phyloP scores from a whole-genome alignment of 2,888 invertebrate species.

The Aleiodes testaceus region DNA sequence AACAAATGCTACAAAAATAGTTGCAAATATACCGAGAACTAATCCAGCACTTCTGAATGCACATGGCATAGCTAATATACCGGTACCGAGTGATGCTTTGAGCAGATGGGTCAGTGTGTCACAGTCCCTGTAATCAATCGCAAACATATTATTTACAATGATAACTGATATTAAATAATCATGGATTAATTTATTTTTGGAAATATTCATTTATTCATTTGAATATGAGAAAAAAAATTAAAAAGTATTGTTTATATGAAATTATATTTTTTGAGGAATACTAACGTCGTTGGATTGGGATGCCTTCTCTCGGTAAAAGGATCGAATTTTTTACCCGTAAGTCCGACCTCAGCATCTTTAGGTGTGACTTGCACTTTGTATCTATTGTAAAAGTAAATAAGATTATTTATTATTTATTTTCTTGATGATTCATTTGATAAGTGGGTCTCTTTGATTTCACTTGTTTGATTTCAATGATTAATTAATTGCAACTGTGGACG shows the following conservation, averaged over 20 bases:
- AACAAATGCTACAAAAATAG: conserved; percentile 88
- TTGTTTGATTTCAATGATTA: background rate
- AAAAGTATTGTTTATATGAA: conserved; percentile 7
- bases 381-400: conserved; percentile 70
- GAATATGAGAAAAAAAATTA: background rate
- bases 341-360: conserved; percentile 77
- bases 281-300: conserved; percentile 89
- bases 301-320: conserved; percentile 83
- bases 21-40: conserved; percentile 86
- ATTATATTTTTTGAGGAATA: conserved; percentile 55
- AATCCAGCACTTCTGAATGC: conserved; percentile 93
- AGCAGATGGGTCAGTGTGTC: conserved; percentile 94
- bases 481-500: background rate
- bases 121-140: conserved; percentile 81
- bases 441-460: background rate
- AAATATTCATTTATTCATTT: background rate
- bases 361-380: conserved; percentile 76
- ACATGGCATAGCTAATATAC: conserved; percentile 94
- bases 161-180: background rate
- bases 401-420: conserved; percentile 25
- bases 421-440: background rate
- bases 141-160: background rate
- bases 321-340: conserved; percentile 77
- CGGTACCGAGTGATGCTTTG: conserved; percentile 97
- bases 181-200: conserved; percentile 40